Percentiles rank a stretch among this genome's conserved stretches.
These are phyloP conservation scores for Amphilophus citrinellus DNA, from an alignment of 2,113 vertebrate species.

Conservation along the genomic window DNA sequence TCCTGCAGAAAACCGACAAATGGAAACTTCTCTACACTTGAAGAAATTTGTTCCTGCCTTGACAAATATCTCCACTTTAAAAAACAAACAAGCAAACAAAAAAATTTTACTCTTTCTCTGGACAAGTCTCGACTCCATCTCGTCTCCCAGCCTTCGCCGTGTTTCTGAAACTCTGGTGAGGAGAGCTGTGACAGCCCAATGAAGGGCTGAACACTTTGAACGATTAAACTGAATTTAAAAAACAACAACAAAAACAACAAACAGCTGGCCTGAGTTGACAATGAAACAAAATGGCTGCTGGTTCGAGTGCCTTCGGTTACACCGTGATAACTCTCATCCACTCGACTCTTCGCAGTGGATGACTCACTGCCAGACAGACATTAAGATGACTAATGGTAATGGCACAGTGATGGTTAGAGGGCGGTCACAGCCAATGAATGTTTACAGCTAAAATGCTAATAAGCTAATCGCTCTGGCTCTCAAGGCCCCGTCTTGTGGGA, in stretches of 20 bases:
- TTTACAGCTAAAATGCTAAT: slow-evolving; percentile 82
- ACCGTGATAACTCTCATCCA: slow-evolving; percentile 48
- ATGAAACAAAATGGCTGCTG: slow-evolving; percentile 73
- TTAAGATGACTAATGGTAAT: slow-evolving; percentile 67
- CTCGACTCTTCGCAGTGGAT: slow-evolving; percentile 27
- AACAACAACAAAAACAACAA: slow-evolving; percentile 20
- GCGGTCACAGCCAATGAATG: slow-evolving; percentile 78
- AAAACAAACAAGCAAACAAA: not conserved
- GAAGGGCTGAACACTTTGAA: slow-evolving; percentile 45
- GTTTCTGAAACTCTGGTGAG: slow-evolving; percentile 46
- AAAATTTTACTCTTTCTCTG: slow-evolving; percentile 23
- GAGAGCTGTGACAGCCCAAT: slow-evolving; percentile 19
- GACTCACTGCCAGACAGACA: slow-evolving; percentile 68
- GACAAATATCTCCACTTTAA: not conserved
- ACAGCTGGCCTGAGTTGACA: slow-evolving; percentile 76
- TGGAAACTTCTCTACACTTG: slow-evolving; percentile 47
- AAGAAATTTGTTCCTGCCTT: slow-evolving; percentile 42
- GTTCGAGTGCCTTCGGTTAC: slow-evolving; percentile 62
- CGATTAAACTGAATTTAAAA: not conserved
- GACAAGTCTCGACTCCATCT: slow-evolving; percentile 43
- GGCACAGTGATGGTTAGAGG: slow-evolving; percentile 66
- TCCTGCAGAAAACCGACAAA: slow-evolving; percentile 61
- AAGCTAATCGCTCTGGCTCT: slow-evolving; percentile 78
- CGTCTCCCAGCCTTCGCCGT: not conserved
- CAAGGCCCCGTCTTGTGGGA: slow-evolving; percentile 48